A percentile compares a stretch with the other conserved stretches of the same genome.
phyloP scores from a whole-genome alignment of 2,888 invertebrate genomes.

The Lamellibrachia columna region DNA sequence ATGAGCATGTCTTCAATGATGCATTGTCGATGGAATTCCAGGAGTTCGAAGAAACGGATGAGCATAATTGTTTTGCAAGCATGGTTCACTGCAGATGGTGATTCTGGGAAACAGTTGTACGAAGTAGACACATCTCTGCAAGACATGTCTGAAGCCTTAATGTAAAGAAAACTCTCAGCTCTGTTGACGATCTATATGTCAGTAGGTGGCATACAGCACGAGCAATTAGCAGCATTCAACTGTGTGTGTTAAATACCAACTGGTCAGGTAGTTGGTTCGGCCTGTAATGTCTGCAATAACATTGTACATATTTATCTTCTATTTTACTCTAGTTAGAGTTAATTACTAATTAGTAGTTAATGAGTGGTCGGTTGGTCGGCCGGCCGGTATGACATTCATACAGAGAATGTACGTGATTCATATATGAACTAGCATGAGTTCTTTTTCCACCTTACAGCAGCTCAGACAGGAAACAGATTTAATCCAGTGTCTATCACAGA shows the following conservation, averaged over 20 bases:
- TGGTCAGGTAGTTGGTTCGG: neutral
- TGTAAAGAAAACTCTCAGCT: neutral
- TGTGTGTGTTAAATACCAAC: neutral
- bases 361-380: neutral
- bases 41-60: neutral
- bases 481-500: neutral
- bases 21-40: neutral
- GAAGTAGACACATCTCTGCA: neutral
- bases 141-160: neutral
- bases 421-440: neutral
- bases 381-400: neutral
- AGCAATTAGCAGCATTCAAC: neutral
- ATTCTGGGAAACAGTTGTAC: neutral
- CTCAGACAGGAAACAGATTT: neutral
- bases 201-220: neutral
- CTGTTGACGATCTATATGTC: neutral
- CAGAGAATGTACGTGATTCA: neutral
- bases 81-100: neutral
- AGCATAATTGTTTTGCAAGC: neutral
- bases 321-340: neutral
- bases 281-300: neutral
- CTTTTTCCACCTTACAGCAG: too few relatives aligned
- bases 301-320: neutral
- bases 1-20: neutral
- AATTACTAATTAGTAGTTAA: neutral